phyloP scores from a whole-genome alignment of 1,140 invertebrate genomes.

The Camponotus floridanus region DNA sequence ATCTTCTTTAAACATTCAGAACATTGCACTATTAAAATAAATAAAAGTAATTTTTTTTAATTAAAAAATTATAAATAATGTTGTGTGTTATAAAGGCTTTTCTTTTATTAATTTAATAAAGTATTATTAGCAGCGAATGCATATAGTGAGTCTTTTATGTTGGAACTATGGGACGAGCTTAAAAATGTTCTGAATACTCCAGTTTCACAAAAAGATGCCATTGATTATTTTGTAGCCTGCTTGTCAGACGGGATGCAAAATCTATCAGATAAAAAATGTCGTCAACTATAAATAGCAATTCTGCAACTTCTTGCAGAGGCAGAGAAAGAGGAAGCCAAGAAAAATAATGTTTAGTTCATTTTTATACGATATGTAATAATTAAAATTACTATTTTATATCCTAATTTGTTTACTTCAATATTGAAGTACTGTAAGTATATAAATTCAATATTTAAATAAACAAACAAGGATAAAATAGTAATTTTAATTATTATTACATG shows the following conservation, averaged over 20 bases:
- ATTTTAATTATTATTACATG: too few relatives aligned
- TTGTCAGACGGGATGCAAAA: conserved; percentile 18
- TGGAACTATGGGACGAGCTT: not conserved
- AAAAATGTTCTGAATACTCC: conserved; percentile 10
- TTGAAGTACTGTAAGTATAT: too few relatives aligned
- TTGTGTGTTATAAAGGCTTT: too few relatives aligned
- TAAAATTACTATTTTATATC: not conserved
- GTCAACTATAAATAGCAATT: conserved; percentile 1
- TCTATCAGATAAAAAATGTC: not conserved
- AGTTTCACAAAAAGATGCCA: not conserved
- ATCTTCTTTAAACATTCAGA: too few relatives aligned
- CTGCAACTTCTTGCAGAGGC: conserved; percentile 22
- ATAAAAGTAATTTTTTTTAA: too few relatives aligned
- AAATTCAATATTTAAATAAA: too few relatives aligned
- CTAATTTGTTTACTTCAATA: not conserved
- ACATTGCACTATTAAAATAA: too few relatives aligned
- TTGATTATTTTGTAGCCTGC: conserved; percentile 13
- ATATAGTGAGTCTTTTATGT: not conserved
- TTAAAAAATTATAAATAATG: too few relatives aligned
- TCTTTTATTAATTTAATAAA: too few relatives aligned
- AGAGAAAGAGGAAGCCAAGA: not conserved
- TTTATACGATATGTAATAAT: not conserved
- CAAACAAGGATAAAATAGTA: too few relatives aligned
- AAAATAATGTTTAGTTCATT: not conserved
- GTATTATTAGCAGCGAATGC: not conserved